These are phyloP conservation scores for Trissolcus basalis DNA, from an alignment of 1,140 invertebrate species.

Conservation along the genomic window DNA sequence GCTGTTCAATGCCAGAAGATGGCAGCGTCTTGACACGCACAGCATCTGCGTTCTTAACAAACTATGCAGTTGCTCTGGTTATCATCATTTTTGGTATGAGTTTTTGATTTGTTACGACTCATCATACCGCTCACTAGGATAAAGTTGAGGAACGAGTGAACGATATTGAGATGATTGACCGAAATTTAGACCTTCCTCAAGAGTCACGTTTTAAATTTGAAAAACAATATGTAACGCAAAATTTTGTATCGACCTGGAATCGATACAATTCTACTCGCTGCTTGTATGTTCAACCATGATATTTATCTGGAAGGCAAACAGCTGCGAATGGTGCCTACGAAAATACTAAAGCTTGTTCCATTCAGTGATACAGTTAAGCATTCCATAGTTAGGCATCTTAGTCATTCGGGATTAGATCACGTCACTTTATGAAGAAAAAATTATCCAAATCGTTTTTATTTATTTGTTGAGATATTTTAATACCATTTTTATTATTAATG, in stretches of 20 bases:
- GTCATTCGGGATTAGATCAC: no score
- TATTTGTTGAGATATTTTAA: no score
- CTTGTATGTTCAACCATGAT: slow-evolving; percentile 90
- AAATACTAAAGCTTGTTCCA: slow-evolving; percentile 82
- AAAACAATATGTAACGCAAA: slow-evolving; percentile 90
- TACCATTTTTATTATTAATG: no score
- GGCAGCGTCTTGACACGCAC: slow-evolving; percentile 90
- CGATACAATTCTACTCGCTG: slow-evolving; percentile 90
- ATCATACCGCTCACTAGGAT: slow-evolving; percentile 92
- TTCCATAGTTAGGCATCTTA: slow-evolving; percentile 38
- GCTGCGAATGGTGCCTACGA: slow-evolving; percentile 82
- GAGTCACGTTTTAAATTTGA: slow-evolving; percentile 84
- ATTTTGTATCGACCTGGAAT: slow-evolving; percentile 93
- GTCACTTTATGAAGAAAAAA: background rate
- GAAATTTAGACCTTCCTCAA: slow-evolving; percentile 90
- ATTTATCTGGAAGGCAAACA: slow-evolving; percentile 88
- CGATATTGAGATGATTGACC: slow-evolving; percentile 90
- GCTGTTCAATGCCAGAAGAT: slow-evolving; percentile 92
- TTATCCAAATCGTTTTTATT: background rate
- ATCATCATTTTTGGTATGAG: slow-evolving; percentile 95
- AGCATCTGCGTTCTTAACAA: slow-evolving; percentile 91
- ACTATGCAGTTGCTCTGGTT: slow-evolving; percentile 92
- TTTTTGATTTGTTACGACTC: slow-evolving; percentile 94
- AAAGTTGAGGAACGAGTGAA: slow-evolving; percentile 90
- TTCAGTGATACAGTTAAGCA: slow-evolving; percentile 78